Evolutionary conservation across 1,140 invertebrate genomes (phyloP).

Genomic region (Oscheius sp.): DNA sequence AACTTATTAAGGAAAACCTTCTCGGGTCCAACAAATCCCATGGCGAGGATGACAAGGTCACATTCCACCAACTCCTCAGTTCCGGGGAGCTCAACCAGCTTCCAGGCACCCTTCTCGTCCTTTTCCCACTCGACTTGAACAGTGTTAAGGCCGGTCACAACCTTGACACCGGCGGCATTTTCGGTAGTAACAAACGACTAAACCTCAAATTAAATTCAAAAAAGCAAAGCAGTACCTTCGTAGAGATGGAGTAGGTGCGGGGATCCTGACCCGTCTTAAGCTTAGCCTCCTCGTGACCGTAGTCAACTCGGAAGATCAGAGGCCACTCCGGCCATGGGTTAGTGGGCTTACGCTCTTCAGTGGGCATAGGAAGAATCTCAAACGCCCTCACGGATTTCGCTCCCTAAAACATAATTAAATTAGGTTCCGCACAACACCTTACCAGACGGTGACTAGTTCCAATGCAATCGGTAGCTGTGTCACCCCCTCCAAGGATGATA

Average conservation of each 20-base stretch:
- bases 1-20: conserved; percentile 68
- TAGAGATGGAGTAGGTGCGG: conserved; percentile 84
- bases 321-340: conserved; percentile 97
- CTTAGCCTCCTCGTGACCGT: conserved; percentile 94
- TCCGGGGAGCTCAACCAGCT: conserved; percentile 82
- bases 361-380: conserved; percentile 92
- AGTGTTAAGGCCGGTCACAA: conserved; percentile 81
- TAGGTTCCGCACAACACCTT: conserved; percentile 3
- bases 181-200: conserved; percentile 48
- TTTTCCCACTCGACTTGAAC: conserved; percentile 88
- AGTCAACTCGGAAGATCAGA: conserved; percentile 91
- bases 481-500: conserved; percentile 93
- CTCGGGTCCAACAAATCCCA: conserved; percentile 98
- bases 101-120: conserved; percentile 86
- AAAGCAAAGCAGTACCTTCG: conserved; percentile 68
- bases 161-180: conserved; percentile 46
- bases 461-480: conserved; percentile 99
- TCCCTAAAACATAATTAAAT: conserved; percentile 17
- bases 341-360: conserved; percentile 73
- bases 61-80: conserved; percentile 75
- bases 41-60: conserved; percentile 88
- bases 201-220: conserved; percentile 36
- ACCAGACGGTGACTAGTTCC: conserved; percentile 89
- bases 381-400: conserved; percentile 87
- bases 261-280: conserved; percentile 91